Evolutionary conservation across 2,113 vertebrate genomes (phyloP).

Genomic region (Benitochromis conjunctus): DNA sequence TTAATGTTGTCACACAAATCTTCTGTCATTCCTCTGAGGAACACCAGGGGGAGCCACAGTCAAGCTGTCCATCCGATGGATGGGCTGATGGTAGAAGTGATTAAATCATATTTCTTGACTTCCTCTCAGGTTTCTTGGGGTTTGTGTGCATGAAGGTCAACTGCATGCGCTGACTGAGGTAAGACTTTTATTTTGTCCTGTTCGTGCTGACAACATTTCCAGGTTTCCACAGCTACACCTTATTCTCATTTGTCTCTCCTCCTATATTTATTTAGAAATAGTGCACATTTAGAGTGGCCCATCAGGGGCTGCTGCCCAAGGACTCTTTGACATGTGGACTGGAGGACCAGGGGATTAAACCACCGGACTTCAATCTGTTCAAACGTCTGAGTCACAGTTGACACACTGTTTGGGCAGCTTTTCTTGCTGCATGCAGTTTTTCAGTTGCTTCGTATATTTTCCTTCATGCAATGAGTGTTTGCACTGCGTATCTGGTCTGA

Average conservation of each 20-base stretch:
- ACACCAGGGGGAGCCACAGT: neutral
- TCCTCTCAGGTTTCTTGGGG: conserved; percentile 85
- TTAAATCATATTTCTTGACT: neutral
- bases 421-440: neutral
- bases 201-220: neutral
- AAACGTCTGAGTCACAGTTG: neutral
- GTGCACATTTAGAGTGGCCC: neutral
- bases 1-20: neutral
- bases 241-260: neutral
- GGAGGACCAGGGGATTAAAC: neutral
- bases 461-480: neutral
- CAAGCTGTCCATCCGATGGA: rapidly evolving
- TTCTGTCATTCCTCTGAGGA: neutral
- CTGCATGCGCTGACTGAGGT: conserved; percentile 93
- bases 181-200: neutral
- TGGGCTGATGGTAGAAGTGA: neutral
- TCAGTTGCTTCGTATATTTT: neutral
- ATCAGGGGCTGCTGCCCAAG: too few relatives aligned
- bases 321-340: too few relatives aligned
- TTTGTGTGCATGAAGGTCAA: conserved; percentile 93
- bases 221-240: neutral
- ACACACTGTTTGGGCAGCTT: neutral
- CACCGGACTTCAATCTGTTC: neutral
- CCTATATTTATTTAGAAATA: neutral
- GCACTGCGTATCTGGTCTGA: neutral